phyloP scores from a whole-genome alignment of 1,140 invertebrate species.

The Varroa destructor region DNA sequence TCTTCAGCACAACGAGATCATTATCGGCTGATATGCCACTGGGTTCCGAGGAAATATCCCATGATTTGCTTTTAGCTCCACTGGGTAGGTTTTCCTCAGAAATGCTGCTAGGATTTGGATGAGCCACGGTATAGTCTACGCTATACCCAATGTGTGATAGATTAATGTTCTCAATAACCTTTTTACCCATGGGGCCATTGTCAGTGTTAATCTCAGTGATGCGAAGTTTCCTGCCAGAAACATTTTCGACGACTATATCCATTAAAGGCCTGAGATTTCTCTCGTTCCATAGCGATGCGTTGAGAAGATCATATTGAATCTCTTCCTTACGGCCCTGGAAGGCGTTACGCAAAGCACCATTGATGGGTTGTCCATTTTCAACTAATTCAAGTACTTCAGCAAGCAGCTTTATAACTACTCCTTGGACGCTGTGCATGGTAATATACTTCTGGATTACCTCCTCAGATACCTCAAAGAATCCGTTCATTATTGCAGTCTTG shows the following conservation, averaged over 20 bases:
- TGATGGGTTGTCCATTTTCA: background rate
- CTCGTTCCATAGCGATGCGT: background rate
- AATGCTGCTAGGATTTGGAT: constrained; percentile 43
- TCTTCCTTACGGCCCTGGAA: constrained; percentile 1
- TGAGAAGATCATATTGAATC: background rate
- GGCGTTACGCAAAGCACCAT: background rate
- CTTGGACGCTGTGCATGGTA: background rate
- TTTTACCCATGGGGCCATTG: background rate
- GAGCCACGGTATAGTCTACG: background rate
- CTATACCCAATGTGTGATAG: background rate
- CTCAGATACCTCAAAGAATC: background rate
- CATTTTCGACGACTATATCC: constrained; percentile 7
- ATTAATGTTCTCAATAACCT: background rate
- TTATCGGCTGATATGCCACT: background rate
- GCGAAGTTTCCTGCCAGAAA: background rate
- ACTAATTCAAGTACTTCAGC: background rate
- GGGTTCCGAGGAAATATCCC: constrained; percentile 50
- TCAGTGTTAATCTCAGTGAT: background rate
- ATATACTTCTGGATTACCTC: background rate
- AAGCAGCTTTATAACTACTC: background rate
- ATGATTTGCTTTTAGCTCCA: constrained; percentile 53
- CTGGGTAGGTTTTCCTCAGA: constrained; percentile 62
- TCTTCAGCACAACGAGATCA: background rate
- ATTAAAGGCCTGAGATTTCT: background rate
- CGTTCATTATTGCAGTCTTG: background rate